Conservation (phyloP, 2,888 invertebrate species). For the Drosophila cracens region DNA sequence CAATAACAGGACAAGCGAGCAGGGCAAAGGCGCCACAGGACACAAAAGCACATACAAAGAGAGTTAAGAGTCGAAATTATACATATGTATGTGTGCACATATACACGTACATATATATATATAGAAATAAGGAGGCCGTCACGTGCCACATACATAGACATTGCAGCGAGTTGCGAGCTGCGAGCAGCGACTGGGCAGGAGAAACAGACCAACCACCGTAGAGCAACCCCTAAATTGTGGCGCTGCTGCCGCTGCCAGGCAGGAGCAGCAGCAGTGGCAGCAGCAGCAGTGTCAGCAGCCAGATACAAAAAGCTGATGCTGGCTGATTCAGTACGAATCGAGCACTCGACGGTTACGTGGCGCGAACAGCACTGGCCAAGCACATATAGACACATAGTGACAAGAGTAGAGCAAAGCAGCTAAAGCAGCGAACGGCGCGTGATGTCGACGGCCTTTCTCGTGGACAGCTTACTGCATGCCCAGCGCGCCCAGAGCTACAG, state of each 20-base stretch:
- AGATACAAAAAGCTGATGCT: conserved; percentile 25
- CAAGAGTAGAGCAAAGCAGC: conserved; percentile 1
- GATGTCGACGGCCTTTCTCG: conserved; percentile 84
- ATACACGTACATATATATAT: background rate
- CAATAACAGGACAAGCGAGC: conserved; percentile 66
- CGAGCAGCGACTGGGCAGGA: conserved; percentile 79
- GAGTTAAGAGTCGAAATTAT: conserved; percentile 23
- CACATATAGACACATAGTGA: conserved; percentile 28
- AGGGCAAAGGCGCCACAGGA: conserved; percentile 62
- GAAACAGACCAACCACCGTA: conserved; percentile 83
- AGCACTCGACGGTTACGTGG: conserved; percentile 77
- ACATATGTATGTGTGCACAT: conserved; percentile 6
- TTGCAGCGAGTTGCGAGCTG: conserved; percentile 37
- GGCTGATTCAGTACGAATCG: conserved; percentile 71
- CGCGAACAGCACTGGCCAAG: conserved; percentile 48
- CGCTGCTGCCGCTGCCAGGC: conserved; percentile 29
- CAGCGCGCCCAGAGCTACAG: conserved; percentile 75
- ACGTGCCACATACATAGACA: conserved; percentile 61
- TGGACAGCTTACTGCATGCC: conserved; percentile 84
- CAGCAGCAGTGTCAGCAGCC: conserved; percentile 7
- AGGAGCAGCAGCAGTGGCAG: conserved; percentile 2
- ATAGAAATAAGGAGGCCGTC: conserved; percentile 47
- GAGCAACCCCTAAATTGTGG: conserved; percentile 80
- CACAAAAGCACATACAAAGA: conserved; percentile 44
- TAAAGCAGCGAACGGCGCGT: conserved; percentile 37